Base-by-base conservation (phyloP, 2,113 vertebrate genomes). In the Elaphurus davidianus region DNA sequence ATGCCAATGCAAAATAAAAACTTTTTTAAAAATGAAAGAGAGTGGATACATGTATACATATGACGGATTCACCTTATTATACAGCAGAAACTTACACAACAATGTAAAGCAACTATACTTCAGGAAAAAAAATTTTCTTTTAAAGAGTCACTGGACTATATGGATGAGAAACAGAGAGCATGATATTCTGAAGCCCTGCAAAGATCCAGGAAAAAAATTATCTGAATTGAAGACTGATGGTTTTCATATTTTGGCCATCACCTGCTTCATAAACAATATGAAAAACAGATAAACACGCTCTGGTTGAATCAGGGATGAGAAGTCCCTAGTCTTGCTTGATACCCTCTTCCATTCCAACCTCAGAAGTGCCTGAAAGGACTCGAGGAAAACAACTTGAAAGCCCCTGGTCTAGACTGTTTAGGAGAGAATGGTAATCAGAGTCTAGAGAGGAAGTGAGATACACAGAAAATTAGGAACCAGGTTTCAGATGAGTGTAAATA, bases 371-470 rank as follows among this genome's bases (percentile, higher is more conserved):
- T 16, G 2, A 36, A 95, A 86, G 54, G 40, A 85, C 27, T 27
- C 11, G 0, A 40, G 50, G 25, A 74, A 94, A 71, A 93, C 7
- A 82, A 15, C 76, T 40, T 64, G 33, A 86, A 97, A 95, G 13
- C 13, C 60, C 28, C 55, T 52, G 43, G n/a, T 12, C 40, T 94
- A 60, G 43, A 90, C 40, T 28, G 57, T 79, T 36, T 92, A 95
- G 95, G 78, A 96, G 71, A 86, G 95, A 89, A 96, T 19, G 98
- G 87, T 85, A 74, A 92, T 96, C n/a, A 76, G 50, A 84, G 87
- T 84, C 79, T 36, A 13, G 30, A 86, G 10, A 81, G 57, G 81
- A 91, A 94, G 11, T 64, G 87, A 95, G 82, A 74, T 76, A 79
- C 27, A 19, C 89, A 76, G 74, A 81, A 84, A 33, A 23, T 36